phyloP scores from a whole-genome alignment of 2,797 vertebrate species.

The Etheostoma perlongum region DNA sequence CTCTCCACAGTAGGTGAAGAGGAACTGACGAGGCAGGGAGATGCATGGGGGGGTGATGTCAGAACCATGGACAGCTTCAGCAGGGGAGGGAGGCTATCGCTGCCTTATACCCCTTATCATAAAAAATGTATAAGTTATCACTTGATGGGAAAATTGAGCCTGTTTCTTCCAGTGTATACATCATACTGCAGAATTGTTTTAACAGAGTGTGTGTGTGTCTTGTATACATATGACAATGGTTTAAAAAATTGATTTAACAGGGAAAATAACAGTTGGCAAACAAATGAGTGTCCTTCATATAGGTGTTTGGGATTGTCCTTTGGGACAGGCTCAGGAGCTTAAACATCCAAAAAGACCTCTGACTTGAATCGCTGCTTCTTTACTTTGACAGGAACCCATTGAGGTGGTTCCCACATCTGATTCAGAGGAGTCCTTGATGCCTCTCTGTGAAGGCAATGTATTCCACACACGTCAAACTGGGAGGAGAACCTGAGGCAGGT shows the following conservation, averaged over 20 bases:
- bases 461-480: not conserved
- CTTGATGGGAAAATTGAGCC: not conserved
- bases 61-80: slow-evolving; percentile 5
- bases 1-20: slow-evolving; percentile 16
- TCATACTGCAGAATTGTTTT: not conserved
- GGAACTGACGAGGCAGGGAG: slow-evolving; percentile 8
- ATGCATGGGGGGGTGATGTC: slow-evolving; percentile 15
- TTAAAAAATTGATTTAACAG: too few relatives aligned
- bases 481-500: slow-evolving; percentile 19
- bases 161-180: not conserved
- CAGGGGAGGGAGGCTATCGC: not conserved
- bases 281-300: too few relatives aligned
- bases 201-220: not conserved
- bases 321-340: too few relatives aligned
- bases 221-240: too few relatives aligned
- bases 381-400: too few relatives aligned
- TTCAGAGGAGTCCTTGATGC: too few relatives aligned
- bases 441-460: too few relatives aligned
- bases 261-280: too few relatives aligned
- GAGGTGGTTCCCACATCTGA: too few relatives aligned
- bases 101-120: not conserved
- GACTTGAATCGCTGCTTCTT: too few relatives aligned
- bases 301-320: too few relatives aligned
- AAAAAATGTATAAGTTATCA: not conserved
- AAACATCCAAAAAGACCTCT: too few relatives aligned